A percentile compares a stretch with the other conserved stretches of the same genome.
phyloP scores from a whole-genome alignment of 2,888 invertebrate genomes.

The Magallana nippona region DNA sequence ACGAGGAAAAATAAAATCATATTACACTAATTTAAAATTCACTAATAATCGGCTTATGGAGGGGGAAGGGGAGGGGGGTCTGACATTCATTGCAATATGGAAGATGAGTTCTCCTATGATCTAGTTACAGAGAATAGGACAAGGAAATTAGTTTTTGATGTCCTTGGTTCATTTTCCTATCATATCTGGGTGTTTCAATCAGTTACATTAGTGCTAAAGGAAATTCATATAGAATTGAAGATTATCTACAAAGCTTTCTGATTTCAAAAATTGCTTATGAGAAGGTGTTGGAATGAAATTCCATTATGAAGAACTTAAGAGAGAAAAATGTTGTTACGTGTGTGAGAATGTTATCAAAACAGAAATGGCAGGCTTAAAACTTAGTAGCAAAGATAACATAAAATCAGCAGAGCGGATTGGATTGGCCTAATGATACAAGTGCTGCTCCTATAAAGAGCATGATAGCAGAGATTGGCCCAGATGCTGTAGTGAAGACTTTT shows the following conservation, averaged over 20 bases:
- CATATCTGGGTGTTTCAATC: neutral
- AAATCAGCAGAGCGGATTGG: neutral
- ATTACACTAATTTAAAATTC: too few species aligned
- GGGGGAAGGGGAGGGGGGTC: too few species aligned
- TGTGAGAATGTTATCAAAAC: constrained; percentile 31
- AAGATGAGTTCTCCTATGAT: neutral
- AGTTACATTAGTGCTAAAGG: neutral
- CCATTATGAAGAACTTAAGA: constrained; percentile 10
- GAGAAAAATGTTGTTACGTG: neutral
- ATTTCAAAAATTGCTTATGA: neutral
- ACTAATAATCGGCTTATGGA: too few species aligned
- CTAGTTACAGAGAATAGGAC: neutral
- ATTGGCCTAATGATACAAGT: constrained; percentile 4
- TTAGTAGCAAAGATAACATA: neutral
- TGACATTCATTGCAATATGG: too few species aligned
- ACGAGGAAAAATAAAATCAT: too few species aligned
- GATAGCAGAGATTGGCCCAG: neutral
- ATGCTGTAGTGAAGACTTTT: neutral
- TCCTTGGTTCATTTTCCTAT: neutral
- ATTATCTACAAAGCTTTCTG: constrained; percentile 1
- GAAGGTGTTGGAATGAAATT: constrained; percentile 15
- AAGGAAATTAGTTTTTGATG: constrained; percentile 1
- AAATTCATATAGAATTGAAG: neutral
- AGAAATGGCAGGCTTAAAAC: constrained; percentile 7
- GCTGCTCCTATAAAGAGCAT: constrained; percentile 4